Evolutionary conservation across 2,888 invertebrate genomes (phyloP).

Genomic region (Apotomis turbidana): DNA sequence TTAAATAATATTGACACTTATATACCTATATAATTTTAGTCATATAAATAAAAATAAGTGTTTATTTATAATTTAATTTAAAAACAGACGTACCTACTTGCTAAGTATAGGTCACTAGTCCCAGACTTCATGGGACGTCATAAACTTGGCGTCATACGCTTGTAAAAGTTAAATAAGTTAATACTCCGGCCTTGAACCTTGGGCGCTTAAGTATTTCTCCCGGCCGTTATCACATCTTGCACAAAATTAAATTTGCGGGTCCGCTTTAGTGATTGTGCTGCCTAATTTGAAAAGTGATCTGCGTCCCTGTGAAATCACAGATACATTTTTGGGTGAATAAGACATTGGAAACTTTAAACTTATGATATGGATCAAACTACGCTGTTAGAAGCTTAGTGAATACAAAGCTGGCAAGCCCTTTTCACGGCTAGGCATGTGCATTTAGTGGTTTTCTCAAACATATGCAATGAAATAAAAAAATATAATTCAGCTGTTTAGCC

Average conservation of each 20-base stretch:
- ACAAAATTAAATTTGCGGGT: constrained; percentile 25
- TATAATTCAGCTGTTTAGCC: too few relatives aligned
- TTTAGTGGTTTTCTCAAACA: too few relatives aligned
- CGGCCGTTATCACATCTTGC: constrained; percentile 2
- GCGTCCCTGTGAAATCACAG: not conserved
- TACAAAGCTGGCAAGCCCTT: too few relatives aligned
- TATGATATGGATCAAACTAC: too few relatives aligned
- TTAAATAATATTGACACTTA: too few relatives aligned
- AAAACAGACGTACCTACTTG: too few relatives aligned
- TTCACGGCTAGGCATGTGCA: too few relatives aligned
- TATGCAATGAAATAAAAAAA: too few relatives aligned
- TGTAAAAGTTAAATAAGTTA: not conserved
- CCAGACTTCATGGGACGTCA: not conserved
- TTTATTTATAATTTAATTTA: too few relatives aligned
- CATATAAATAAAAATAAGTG: too few relatives aligned
- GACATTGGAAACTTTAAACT: not conserved
- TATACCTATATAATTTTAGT: too few relatives aligned
- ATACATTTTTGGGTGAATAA: not conserved
- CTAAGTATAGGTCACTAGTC: not conserved
- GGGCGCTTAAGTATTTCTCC: not conserved
- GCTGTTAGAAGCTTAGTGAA: too few relatives aligned
- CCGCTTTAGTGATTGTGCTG: constrained; percentile 1
- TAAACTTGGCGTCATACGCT: not conserved
- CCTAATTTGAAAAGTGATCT: not conserved
- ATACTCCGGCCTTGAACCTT: not conserved